Evolutionary conservation across 1,140 invertebrate genomes (phyloP), one percentile per base, ranked within the genome.

Genomic region (Calliopsis andreniformis): DNA sequence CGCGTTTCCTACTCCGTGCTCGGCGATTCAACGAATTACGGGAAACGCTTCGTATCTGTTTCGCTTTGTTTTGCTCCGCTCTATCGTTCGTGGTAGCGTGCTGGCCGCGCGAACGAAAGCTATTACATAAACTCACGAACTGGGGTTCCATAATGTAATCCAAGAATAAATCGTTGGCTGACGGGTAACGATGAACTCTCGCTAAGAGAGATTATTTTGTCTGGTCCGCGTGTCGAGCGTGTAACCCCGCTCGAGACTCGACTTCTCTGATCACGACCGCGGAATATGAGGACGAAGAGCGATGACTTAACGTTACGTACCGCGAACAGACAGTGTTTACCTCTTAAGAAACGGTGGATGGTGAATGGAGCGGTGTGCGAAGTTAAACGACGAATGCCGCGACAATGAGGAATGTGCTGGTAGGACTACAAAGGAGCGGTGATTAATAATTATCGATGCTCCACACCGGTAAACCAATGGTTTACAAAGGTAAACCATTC

Each of bases 71-170:
- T 61, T 80, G 53, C 59, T 59, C 63, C 61, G 61, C n/a, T 28
- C 58, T 64, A 58, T 35, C 51, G 59, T 39, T 47, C 47, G 28
- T 18, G 42, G 61, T 64, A 68, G 35, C 56, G 63, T 32, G 63
- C 35, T 49, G 43, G 35, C 28, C 39, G 23, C 32, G 32, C 63
- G 35, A 42, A 78, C 35, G 51, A 66, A 76, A 20, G 6, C 49
- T 78, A 78, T 83, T 83, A 82, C 80, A 78, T 83, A 83, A 83
- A 83, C 68, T 53, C 53, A 66, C 75, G 69, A 82, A 62, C 75
- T 49, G 42, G 63, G 76, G 28, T 82, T 82, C 80, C 81, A 82
- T 75, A 78, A 72, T 18, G 76, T 78, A 82, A 82, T 83, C 75
- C 80, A 78, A 83, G 81, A 83, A 83, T 83, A 83, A 83, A 83